Evolutionary conservation across 2,797 vertebrate genomes (phyloP).

Genomic region (Alauda arvensis): DNA sequence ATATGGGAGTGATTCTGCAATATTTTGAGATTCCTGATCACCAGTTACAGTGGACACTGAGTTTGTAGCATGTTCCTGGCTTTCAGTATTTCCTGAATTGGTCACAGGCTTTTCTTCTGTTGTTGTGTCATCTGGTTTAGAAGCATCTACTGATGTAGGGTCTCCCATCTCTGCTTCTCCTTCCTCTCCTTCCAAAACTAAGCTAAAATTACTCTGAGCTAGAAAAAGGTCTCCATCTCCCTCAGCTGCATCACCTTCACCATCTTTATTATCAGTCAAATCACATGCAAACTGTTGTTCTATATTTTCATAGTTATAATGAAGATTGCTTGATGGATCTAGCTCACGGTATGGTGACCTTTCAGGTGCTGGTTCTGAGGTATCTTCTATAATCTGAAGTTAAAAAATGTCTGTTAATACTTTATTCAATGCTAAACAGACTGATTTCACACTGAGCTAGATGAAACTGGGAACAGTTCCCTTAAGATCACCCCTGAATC

Average conservation of each 20-base stretch:
- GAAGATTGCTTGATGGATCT: slow-evolving; percentile 74
- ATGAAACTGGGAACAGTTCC: background rate
- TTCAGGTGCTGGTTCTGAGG: slow-evolving; percentile 56
- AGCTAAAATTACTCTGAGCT: slow-evolving; percentile 78
- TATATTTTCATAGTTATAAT: slow-evolving; percentile 69
- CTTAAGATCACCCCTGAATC: background rate
- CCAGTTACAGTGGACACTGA: slow-evolving; percentile 45
- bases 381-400: slow-evolving; percentile 59
- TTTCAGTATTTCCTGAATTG: background rate
- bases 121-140: background rate
- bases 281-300: slow-evolving; percentile 70
- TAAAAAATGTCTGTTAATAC: slow-evolving; percentile 17
- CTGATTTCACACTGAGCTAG: background rate
- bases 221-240: slow-evolving; percentile 70
- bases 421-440: background rate
- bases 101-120: slow-evolving; percentile 10
- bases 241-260: slow-evolving; percentile 62
- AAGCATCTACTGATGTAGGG: background rate
- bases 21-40: slow-evolving; percentile 61
- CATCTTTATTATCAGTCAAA: slow-evolving; percentile 66
- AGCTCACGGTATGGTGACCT: slow-evolving; percentile 72
- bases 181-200: slow-evolving; percentile 87
- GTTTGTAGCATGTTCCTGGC: slow-evolving; percentile 13
- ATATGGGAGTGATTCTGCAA: slow-evolving; percentile 62
- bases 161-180: slow-evolving; percentile 63